These are phyloP conservation scores for Orthonevra nobilis DNA, from an alignment of 2,888 invertebrate species.

Conservation along the genomic window DNA sequence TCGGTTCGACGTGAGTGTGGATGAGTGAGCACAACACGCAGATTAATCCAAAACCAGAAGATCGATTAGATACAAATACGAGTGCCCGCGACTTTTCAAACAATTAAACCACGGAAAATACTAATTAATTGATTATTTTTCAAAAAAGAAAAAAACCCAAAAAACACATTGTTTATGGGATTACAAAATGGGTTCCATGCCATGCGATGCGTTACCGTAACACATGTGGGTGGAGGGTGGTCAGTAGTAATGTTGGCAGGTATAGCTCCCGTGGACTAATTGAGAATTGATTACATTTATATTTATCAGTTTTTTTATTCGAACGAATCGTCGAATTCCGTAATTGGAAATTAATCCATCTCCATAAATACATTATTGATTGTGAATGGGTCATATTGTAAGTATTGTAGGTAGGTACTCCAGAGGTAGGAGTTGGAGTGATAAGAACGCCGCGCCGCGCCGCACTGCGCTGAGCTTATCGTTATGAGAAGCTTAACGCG, in stretches of 20 bases:
- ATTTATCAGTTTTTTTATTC: constrained; percentile 33
- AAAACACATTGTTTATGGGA: too few relatives aligned
- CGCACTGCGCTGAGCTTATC: constrained; percentile 16
- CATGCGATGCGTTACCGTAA: too few relatives aligned
- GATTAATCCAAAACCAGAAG: constrained; percentile 3
- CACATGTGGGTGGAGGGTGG: too few relatives aligned
- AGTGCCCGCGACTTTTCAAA: constrained; percentile 43
- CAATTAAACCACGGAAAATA: constrained; percentile 44
- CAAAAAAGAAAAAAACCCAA: constrained; percentile 32
- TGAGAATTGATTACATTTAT: constrained; percentile 67
- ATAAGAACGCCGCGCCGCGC: neutral
- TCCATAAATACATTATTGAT: constrained; percentile 74
- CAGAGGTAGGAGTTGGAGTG: constrained; percentile 26
- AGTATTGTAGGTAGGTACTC: constrained; percentile 4
- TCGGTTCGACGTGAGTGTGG: constrained; percentile 24
- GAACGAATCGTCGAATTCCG: constrained; percentile 58
- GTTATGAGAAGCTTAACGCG: constrained; percentile 44
- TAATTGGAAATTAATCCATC: constrained; percentile 80
- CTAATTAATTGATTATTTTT: constrained; percentile 61
- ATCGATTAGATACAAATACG: constrained; percentile 55
- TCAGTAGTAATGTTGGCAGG: too few relatives aligned
- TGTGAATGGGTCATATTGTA: constrained; percentile 61
- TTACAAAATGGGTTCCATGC: too few relatives aligned
- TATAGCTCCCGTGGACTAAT: constrained; percentile 48
- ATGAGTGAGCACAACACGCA: constrained; percentile 19